Base-by-base conservation (phyloP, 2,888 invertebrate genomes). In the Stictocephala bisonia region DNA sequence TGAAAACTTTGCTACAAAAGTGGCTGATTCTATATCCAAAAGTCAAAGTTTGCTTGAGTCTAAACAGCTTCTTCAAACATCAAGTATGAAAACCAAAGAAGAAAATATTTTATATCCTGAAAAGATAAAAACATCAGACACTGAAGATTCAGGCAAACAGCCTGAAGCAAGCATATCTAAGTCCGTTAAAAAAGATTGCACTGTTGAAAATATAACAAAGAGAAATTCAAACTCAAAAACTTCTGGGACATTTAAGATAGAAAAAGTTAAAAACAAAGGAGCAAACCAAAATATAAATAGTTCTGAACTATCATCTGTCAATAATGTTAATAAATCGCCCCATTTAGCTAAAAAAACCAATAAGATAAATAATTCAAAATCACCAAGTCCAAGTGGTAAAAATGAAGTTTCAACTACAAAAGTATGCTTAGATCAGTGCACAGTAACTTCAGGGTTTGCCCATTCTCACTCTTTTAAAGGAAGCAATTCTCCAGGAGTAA, bases 1-100 rank as follows among this genome's bases (percentile, higher is more conserved):
- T 56, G 56, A 56, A n/a, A 56, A 31, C 31, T 56, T 56, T 56
- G 56, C 15, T 9, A 15, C 56, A 29, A 56, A 56, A 29, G 29
- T 56, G 6, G 6, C 56, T 9, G 56, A 56, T 15, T 56, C 56
- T 56, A 56, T 56, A n/a, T 29, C 29, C 3, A 56, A 56, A n/a
- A 56, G 56, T 56, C 56, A 56, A 20, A 31, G 56, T 1, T 29
- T 56, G 56, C 56, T 56, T 29, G 56, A 56, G 11, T 18, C 29
- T 18, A 56, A 56, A 56, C 11, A 22, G 11, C 48, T 4, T 7
- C 27, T 6, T 29, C 29, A n/a, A n/a, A n/a, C n/a, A n/a, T n/a
- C n/a, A n/a, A n/a, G n/a, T n/a, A n/a, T 13, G 35, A 35, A 35
- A 13, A 35, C 7, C 7, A 35, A 9, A 35, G 35, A 9, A 35